These are phyloP conservation scores for Hoplodrina ambigua DNA, from an alignment of 2,888 invertebrate species.

Conservation along the genomic window DNA sequence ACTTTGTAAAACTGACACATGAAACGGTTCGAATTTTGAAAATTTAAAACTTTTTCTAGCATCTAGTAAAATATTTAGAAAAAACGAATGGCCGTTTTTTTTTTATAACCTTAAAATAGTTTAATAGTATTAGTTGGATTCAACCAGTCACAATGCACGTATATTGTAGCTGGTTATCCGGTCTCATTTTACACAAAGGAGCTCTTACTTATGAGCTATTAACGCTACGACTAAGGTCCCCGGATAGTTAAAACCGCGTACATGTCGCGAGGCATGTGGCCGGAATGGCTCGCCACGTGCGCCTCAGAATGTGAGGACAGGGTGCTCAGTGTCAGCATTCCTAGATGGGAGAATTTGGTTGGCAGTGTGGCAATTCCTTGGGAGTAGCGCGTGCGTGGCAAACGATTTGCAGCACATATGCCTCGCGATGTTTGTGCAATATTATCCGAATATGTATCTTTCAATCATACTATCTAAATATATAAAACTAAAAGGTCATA, in stretches of 20 bases:
- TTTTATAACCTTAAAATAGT: not conserved
- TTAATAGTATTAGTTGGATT: not conserved
- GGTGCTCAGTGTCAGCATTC: not conserved
- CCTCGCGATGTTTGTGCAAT: too few species aligned
- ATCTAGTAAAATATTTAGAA: too few species aligned
- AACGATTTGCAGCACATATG: too few species aligned
- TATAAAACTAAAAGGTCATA: too few species aligned
- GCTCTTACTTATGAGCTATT: not conserved
- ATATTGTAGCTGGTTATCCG: not conserved
- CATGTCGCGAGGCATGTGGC: not conserved
- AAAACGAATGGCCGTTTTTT: not conserved
- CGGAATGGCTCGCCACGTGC: not conserved
- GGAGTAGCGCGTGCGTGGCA: too few species aligned
- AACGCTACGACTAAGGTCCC: not conserved
- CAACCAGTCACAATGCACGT: not conserved
- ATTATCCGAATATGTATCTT: too few species aligned
- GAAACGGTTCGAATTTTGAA: constrained; percentile 19
- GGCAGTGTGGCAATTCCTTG: not conserved
- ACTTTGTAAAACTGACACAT: constrained; percentile 26
- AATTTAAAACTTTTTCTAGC: constrained; percentile 14
- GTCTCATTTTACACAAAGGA: not conserved
- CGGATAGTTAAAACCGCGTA: not conserved
- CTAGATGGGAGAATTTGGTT: not conserved
- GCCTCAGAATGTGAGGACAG: not conserved
- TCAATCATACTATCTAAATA: too few species aligned